A percentile compares a stretch with the other conserved stretches of the same genome.
Conservation (phyloP, 2,797 vertebrate genomes). For the Gallirallus australis region DNA sequence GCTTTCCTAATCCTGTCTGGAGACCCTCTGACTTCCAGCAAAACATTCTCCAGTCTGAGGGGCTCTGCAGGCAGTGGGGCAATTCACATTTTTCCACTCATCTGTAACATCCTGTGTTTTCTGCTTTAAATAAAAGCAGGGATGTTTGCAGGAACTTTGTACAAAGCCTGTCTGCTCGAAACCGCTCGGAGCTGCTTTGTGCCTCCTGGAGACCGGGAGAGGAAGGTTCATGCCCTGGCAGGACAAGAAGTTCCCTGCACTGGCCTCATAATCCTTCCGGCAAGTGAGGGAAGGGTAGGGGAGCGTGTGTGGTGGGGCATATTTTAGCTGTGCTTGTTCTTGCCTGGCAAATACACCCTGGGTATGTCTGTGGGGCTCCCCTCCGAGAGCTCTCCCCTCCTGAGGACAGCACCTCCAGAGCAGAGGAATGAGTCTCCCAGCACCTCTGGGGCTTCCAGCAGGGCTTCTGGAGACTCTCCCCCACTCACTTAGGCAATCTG, state of each 20-base stretch:
- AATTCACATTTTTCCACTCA: constrained; percentile 53
- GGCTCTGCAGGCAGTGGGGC: constrained; percentile 56
- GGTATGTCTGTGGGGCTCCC: not conserved
- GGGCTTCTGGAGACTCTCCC: not conserved
- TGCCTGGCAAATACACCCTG: not conserved
- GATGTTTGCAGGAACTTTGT: constrained; percentile 36
- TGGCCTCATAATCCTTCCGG: constrained; percentile 60
- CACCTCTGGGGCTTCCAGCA: not conserved
- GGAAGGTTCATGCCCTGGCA: constrained; percentile 61
- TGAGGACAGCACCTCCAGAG: rapidly evolving
- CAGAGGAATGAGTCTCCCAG: not conserved
- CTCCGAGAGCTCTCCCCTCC: not conserved
- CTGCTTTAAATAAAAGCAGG: constrained; percentile 48
- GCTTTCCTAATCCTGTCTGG: constrained; percentile 63
- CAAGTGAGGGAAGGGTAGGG: not conserved
- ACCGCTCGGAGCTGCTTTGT: constrained; percentile 33
- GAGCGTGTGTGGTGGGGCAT: not conserved
- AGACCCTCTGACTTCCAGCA: constrained; percentile 61
- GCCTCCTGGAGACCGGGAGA: constrained; percentile 31
- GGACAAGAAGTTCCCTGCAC: constrained; percentile 52
- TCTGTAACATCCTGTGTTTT: constrained; percentile 74
- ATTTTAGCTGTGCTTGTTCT: not conserved
- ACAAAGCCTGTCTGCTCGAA: constrained; percentile 51
- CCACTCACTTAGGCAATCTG: no score
- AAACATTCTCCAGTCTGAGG: constrained; percentile 36